A percentile compares a stretch with the other conserved stretches of the same genome.
Conservation (phyloP, 53 echinoderm and acorn worm species). For the Henricia sp. region DNA sequence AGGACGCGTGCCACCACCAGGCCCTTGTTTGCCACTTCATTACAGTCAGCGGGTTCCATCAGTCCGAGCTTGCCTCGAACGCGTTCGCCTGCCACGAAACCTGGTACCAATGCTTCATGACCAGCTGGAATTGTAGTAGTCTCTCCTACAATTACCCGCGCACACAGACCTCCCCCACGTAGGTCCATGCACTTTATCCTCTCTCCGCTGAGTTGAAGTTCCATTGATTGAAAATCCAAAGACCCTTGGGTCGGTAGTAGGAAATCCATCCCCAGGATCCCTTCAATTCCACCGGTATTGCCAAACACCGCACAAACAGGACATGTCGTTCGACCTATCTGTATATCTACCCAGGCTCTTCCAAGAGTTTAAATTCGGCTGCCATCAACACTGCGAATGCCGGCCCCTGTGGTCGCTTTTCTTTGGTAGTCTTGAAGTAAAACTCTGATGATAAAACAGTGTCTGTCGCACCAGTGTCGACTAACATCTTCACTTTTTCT, state of each 20-base stretch:
- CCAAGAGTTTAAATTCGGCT: slow-evolving; percentile 39
- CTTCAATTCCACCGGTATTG: slow-evolving; percentile 39
- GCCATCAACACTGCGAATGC: slow-evolving; percentile 46
- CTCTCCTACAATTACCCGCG: slow-evolving; percentile 30
- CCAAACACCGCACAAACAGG: slow-evolving; percentile 46
- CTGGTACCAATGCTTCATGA: slow-evolving; percentile 40
- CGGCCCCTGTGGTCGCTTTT: slow-evolving; percentile 16
- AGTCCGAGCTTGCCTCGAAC: not conserved
- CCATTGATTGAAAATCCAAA: slow-evolving; percentile 4
- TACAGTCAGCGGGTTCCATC: slow-evolving; percentile 28
- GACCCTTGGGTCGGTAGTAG: slow-evolving; percentile 11
- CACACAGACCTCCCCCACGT: slow-evolving; percentile 22
- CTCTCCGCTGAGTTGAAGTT: slow-evolving; percentile 21
- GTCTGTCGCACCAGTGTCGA: slow-evolving; percentile 56
- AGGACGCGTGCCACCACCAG: slow-evolving; percentile 45
- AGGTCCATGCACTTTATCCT: slow-evolving; percentile 7
- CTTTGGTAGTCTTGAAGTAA: slow-evolving; percentile 31
- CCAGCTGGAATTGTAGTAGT: slow-evolving; percentile 29
- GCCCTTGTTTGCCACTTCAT: slow-evolving; percentile 24
- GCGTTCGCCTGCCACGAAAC: not conserved
- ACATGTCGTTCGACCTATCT: slow-evolving; percentile 6
- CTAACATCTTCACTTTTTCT: slow-evolving; percentile 29
- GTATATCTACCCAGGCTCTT: slow-evolving; percentile 37
- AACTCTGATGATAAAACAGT: slow-evolving; percentile 49
- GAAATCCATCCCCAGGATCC: slow-evolving; percentile 47